A percentile compares a stretch with the other conserved stretches of the same genome.
phyloP scores from a whole-genome alignment of 2,888 invertebrate genomes.

The Eledona agricola region DNA sequence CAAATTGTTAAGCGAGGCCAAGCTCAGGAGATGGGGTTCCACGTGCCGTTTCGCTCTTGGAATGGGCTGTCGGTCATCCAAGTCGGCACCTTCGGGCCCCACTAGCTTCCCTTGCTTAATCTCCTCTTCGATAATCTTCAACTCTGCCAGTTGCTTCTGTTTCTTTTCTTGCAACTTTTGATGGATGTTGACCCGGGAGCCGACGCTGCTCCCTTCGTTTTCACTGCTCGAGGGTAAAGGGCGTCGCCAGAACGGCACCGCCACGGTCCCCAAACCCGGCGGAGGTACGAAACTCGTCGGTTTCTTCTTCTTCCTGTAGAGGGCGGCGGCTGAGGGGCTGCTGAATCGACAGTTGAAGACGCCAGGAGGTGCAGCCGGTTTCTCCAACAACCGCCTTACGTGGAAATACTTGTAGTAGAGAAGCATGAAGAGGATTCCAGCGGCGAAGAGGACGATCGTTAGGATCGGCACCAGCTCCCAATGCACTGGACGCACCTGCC shows the following conservation, averaged over 20 bases:
- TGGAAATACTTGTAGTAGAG: conserved; percentile 85
- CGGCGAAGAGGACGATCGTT: conserved; percentile 61
- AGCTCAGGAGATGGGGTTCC: conserved; percentile 68
- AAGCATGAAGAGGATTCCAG: conserved; percentile 74
- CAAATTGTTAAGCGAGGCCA: conserved; percentile 60
- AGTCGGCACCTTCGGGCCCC: conserved; percentile 64
- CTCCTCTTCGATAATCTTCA: conserved; percentile 85
- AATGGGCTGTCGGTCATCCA: conserved; percentile 71
- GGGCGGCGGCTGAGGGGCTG: conserved; percentile 68
- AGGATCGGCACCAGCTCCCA: conserved; percentile 65
- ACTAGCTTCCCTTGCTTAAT: conserved; percentile 84
- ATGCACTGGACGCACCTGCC: conserved; percentile 57
- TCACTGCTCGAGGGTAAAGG: conserved; percentile 77
- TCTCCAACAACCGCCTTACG: conserved; percentile 69
- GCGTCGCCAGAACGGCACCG: conserved; percentile 78
- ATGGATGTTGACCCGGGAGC: conserved; percentile 82
- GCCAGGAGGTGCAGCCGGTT: conserved; percentile 68
- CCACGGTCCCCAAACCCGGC: conserved; percentile 63
- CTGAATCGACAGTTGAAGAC: conserved; percentile 91
- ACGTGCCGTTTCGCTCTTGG: conserved; percentile 73
- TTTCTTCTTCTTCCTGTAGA: conserved; percentile 82
- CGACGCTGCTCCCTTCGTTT: conserved; percentile 77
- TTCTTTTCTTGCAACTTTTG: conserved; percentile 89
- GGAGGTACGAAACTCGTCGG: conserved; percentile 90
- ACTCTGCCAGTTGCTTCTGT: conserved; percentile 84